Conservation (phyloP, 1,140 invertebrate genomes). For the Cotesia glomerata region DNA sequence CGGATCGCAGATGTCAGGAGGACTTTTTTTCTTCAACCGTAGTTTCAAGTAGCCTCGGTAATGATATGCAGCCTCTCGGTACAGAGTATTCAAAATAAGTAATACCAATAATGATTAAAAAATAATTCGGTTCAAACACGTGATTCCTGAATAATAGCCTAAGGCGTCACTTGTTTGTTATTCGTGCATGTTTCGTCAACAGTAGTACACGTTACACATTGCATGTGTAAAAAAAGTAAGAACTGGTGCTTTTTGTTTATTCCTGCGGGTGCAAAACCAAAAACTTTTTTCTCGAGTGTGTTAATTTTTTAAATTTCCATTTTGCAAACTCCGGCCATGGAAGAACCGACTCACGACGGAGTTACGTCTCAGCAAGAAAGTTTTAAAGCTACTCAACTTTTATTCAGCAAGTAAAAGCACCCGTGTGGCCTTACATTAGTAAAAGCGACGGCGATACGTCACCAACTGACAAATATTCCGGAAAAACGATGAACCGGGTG, state of each 20-base stretch:
- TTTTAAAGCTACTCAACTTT: constrained; percentile 20
- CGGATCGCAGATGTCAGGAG: no score
- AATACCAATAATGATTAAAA: constrained; percentile 14
- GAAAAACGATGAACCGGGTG: constrained; percentile 27
- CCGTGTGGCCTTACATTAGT: constrained; percentile 8
- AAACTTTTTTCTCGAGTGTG: no score
- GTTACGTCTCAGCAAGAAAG: constrained; percentile 25
- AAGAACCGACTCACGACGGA: constrained; percentile 1
- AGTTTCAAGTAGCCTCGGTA: no score
- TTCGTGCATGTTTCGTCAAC: background rate
- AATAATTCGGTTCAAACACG: constrained; percentile 38
- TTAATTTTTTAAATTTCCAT: background rate
- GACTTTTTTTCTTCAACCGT: no score
- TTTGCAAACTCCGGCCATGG: constrained; percentile 17
- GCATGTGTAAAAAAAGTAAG: constrained; percentile 6
- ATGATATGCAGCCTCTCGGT: no score
- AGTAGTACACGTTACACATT: constrained; percentile 4
- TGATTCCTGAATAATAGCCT: constrained; percentile 54
- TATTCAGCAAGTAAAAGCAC: background rate
- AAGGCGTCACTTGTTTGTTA: constrained; percentile 34
- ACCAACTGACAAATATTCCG: constrained; percentile 36
- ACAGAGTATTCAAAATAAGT: no score
- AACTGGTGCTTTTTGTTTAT: no score
- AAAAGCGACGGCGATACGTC: constrained; percentile 31
- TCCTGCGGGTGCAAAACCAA: no score